Conservation (phyloP, 35 echinoderm and acorn worm species). For the Holothuria glaberrima region DNA sequence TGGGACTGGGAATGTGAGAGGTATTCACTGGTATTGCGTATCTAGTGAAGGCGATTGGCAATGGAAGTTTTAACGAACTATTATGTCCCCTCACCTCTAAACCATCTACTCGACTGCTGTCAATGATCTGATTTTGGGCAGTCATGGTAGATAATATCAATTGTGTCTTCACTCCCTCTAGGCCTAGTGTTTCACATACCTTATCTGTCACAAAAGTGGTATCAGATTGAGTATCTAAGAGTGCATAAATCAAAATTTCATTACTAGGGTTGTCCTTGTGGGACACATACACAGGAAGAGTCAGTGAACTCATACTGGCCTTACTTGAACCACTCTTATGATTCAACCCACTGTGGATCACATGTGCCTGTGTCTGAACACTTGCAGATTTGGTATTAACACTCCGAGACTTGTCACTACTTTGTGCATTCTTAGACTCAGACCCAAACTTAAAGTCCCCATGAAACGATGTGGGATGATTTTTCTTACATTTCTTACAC, state of each 20-base stretch:
- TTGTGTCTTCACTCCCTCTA: conserved; percentile 9
- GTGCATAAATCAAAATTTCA: conserved; percentile 60
- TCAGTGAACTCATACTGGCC: conserved; percentile 42
- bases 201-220: conserved; percentile 54
- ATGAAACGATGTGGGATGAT: too few relatives aligned
- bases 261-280: conserved; percentile 18
- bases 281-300: conserved; percentile 71
- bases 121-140: not conserved
- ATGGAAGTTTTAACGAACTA: too few relatives aligned
- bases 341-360: not conserved
- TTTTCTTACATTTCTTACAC: too few relatives aligned
- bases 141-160: conserved; percentile 65
- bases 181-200: conserved; percentile 23
- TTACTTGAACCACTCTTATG: not conserved
- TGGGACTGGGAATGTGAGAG: too few relatives aligned
- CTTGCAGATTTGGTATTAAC: not conserved
- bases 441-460: not conserved
- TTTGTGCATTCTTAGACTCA: not conserved
- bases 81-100: conserved; percentile 49
- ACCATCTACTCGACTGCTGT: not conserved
- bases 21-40: too few relatives aligned
- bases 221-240: conserved; percentile 77
- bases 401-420: not conserved
- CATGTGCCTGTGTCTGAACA: not conserved
- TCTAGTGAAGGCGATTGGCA: too few relatives aligned